Conservation (phyloP, 2,888 invertebrate genomes). For the Parnassius smintheus region DNA sequence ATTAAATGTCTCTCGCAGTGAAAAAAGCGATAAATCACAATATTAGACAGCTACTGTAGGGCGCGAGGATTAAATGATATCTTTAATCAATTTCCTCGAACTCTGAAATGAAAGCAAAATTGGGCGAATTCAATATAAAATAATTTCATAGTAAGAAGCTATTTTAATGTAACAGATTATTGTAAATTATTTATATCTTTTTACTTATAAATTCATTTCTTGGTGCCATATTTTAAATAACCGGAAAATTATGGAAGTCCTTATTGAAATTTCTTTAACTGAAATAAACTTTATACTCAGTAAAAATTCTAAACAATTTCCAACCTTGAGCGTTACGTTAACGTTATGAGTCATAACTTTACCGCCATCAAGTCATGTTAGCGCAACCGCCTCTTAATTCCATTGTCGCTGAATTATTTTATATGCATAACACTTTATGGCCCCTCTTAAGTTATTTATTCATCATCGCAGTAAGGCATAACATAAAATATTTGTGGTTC, state of each 20-base stretch:
- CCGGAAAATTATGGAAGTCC: no score
- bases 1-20: conserved; percentile 32
- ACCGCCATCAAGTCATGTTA: conserved; percentile 13
- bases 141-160: no score
- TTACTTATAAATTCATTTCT: no score
- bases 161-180: no score
- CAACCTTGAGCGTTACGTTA: not conserved
- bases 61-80: conserved; percentile 48
- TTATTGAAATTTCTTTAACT: not conserved
- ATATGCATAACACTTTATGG: conserved; percentile 12
- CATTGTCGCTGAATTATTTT: conserved; percentile 19
- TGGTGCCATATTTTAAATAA: no score
- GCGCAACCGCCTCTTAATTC: conserved; percentile 18
- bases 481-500: not conserved
- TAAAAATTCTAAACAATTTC: conserved; percentile 6
- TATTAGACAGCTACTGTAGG: conserved; percentile 58
- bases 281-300: not conserved
- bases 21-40: conserved; percentile 64
- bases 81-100: conserved; percentile 51
- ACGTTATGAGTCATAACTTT: conserved; percentile 21
- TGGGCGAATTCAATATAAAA: conserved; percentile 33
- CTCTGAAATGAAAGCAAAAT: conserved; percentile 5
- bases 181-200: no score
- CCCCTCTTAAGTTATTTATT: conserved; percentile 9
- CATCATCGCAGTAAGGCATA: conserved; percentile 2